Percentiles rank a stretch among this genome's conserved stretches.
Evolutionary conservation across 2,797 vertebrate species (phyloP).

Genomic region (Pseudomugil tenellus): DNA sequence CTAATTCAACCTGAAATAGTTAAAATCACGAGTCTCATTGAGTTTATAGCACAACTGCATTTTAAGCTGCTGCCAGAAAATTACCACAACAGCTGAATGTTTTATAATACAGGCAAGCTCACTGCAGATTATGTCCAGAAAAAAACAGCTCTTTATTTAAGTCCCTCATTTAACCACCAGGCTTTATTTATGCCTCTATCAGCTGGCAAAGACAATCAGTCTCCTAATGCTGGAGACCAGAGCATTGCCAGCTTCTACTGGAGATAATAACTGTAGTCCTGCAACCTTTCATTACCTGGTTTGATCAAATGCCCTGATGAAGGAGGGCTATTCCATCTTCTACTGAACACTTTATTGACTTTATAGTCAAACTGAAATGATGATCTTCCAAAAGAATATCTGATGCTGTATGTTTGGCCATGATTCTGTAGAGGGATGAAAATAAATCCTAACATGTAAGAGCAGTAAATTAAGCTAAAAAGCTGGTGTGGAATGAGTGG

Average conservation of each 20-base stretch:
- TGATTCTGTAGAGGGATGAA: constrained; percentile 23
- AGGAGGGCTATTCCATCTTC: constrained; percentile 28
- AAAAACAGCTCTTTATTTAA: constrained; percentile 57
- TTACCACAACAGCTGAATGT: constrained; percentile 35
- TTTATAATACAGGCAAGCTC: constrained; percentile 7
- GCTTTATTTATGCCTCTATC: constrained; percentile 51
- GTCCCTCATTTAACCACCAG: constrained; percentile 50
- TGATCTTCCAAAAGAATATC: constrained; percentile 24
- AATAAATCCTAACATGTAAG: constrained; percentile 51
- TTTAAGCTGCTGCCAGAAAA: constrained; percentile 31
- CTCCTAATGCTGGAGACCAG: constrained; percentile 30
- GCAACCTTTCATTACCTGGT: constrained; percentile 61
- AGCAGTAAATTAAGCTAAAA: constrained; percentile 52
- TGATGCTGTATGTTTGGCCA: constrained; percentile 22
- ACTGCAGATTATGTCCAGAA: constrained; percentile 34
- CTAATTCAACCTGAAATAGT: constrained; percentile 2
- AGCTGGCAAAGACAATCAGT: constrained; percentile 45
- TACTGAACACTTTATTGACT: constrained; percentile 25
- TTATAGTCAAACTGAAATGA: constrained; percentile 23
- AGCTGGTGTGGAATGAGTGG: constrained; percentile 39
- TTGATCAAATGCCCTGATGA: constrained; percentile 62
- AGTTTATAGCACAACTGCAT: constrained; percentile 23
- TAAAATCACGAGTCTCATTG: constrained; percentile 7
- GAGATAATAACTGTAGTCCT: constrained; percentile 55
- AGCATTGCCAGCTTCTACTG: constrained; percentile 29